Percentiles rank a stretch among this genome's conserved stretches.
Conservation (phyloP, 2,797 vertebrate species). For the Tympanoctomys barrerae region DNA sequence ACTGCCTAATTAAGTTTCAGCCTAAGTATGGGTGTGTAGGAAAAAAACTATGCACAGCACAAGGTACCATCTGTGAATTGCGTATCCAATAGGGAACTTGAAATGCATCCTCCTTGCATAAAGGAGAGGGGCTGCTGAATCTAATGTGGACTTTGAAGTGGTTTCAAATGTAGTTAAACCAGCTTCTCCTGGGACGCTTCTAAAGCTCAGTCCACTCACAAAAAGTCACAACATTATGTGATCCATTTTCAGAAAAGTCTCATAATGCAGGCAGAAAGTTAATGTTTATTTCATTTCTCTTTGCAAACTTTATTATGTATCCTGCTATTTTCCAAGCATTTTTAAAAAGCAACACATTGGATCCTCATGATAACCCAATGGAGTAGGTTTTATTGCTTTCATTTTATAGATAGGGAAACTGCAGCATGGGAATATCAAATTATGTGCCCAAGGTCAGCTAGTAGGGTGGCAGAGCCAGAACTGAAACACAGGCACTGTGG, state of each 20-base stretch:
- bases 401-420: constrained; percentile 35
- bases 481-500: background rate
- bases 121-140: background rate
- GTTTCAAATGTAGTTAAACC: background rate
- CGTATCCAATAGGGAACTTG: background rate
- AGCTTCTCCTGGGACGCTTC: background rate
- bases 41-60: background rate
- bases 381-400: background rate
- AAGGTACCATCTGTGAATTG: background rate
- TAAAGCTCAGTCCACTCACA: background rate
- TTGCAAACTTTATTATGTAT: background rate
- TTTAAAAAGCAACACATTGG: background rate
- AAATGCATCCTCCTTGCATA: too few relatives aligned
- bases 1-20: background rate
- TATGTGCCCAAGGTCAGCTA: background rate
- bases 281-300: background rate
- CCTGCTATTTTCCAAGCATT: background rate
- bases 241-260: background rate
- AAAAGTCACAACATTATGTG: background rate
- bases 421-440: background rate
- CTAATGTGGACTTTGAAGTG: background rate
- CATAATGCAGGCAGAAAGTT: background rate
- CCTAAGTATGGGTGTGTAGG: too few relatives aligned
- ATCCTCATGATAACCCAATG: background rate
- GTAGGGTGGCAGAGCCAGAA: background rate